Conservation (phyloP, 2,797 vertebrate genomes). For the Microcaecilia unicolor region DNA sequence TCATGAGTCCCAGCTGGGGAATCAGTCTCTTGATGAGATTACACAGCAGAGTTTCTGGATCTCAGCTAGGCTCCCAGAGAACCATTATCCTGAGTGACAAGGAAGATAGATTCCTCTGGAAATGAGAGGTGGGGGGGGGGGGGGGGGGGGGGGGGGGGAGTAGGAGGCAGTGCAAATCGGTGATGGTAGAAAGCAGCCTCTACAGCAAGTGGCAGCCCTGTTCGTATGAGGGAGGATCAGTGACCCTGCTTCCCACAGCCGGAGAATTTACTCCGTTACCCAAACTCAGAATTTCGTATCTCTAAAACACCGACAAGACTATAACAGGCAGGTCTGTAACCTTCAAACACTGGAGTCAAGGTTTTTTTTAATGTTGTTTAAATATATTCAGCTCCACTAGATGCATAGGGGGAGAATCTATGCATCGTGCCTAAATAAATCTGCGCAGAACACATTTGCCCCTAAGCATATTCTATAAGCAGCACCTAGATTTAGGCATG, state of each 20-base stretch:
- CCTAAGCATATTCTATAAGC: no score
- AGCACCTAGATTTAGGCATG: no score
- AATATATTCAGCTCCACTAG: no score
- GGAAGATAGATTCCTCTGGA: slow-evolving; percentile 41
- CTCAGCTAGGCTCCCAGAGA: slow-evolving; percentile 29
- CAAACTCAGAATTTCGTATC: no score
- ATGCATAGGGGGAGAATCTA: no score
- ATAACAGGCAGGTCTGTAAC: no score
- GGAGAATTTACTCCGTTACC: slow-evolving; percentile 18
- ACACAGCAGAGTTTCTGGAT: slow-evolving; percentile 41
- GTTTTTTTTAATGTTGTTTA: no score
- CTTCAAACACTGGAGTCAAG: no score
- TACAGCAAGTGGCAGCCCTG: slow-evolving; percentile 24
- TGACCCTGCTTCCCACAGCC: slow-evolving; percentile 7
- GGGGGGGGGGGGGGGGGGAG: slow-evolving; percentile 7
- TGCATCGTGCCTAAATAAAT: no score
- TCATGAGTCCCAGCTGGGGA: slow-evolving; percentile 36
- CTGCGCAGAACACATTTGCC: no score
- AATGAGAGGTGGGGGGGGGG: slow-evolving; percentile 14
- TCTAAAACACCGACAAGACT: no score
- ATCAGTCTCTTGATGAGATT: slow-evolving; percentile 44
- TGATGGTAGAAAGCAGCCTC: slow-evolving; percentile 30
- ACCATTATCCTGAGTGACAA: slow-evolving; percentile 54
- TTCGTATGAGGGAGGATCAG: slow-evolving; percentile 26
- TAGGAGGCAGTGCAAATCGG: slow-evolving; percentile 30